Evolutionary conservation across 1,140 invertebrate genomes (phyloP), one percentile per base, ranked within the genome.

Genomic region (Drosophila pachea): DNA sequence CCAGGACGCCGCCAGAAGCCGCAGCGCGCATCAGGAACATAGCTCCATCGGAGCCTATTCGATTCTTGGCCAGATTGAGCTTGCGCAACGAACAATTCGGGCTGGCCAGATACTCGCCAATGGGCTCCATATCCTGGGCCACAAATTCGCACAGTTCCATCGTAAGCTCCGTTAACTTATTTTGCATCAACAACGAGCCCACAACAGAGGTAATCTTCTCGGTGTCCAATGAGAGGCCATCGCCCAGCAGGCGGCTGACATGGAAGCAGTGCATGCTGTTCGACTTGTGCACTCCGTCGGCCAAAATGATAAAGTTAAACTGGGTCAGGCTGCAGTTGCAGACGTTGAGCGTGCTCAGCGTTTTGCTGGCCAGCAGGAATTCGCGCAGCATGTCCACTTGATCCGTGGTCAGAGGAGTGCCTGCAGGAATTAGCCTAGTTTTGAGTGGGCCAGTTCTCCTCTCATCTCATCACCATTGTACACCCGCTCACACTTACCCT

Each of bases 201-300:
- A 89, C 12, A 9, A 76, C 47, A 0, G 66, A 72, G n/a, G 49
- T 42, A 7, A 89, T 76, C 53, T 88, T 88, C 49, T 78, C 68
- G 0, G 79, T 79, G 9, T 88, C 87, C 65, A 88, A 38, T 6
- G 22, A 64, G 1, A 88, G 40, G 0, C 9, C 6, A 0, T 35
- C 14, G 2, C 83, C 87, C 52, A 86, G 4, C 4, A 88, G 16
- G 0, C 84, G 62, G 22, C 53, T 76, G 14, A 58, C 68, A 22
- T 63, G 53, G 0, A 88, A 52, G n/a, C 35, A 45, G 0, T 31
- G 38, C 6, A 89, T 47, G 14, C 35, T 64, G 6, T 9, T 7
- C 4, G 84, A 88, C 38, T 88, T 89, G 54, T 86, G 7, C 4
- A 89, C 66, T 0, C 73, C 87, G 58, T 89, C 87, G 0, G 84